phyloP scores from a whole-genome alignment of 2,797 vertebrate genomes.

The Chrysocyon brachyurus region DNA sequence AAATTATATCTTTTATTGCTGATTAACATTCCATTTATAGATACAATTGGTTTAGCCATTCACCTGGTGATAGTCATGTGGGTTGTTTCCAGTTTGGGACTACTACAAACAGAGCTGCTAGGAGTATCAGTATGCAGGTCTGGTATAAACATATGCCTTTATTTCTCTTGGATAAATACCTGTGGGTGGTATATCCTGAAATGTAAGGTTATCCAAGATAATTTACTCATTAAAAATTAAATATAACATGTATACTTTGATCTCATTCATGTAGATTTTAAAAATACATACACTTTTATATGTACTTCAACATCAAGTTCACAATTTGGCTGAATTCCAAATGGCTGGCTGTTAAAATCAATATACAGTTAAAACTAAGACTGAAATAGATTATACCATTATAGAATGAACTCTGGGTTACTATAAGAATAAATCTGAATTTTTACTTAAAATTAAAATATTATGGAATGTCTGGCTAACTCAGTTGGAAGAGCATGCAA shows the following conservation, averaged over 20 bases:
- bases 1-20: not conserved
- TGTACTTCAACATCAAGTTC: not conserved
- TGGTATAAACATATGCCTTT: not conserved
- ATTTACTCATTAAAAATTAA: conserved; percentile 9
- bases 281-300: not conserved
- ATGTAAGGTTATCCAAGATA: not conserved
- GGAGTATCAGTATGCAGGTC: not conserved
- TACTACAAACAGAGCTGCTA: not conserved
- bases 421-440: not conserved
- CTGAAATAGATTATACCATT: not conserved
- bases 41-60: not conserved
- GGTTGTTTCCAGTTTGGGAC: not conserved
- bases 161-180: not conserved
- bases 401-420: not conserved
- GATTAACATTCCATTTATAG: not conserved
- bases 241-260: not conserved
- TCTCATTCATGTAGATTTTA: not conserved
- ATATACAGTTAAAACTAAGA: not conserved
- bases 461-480: not conserved
- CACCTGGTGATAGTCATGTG: not conserved
- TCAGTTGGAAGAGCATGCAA: not conserved
- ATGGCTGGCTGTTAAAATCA: not conserved
- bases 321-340: not conserved
- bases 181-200: not conserved
- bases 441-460: not conserved